Evolutionary conservation across 2,888 invertebrate species (phyloP).

Genomic region (Tolmerus cingulatus): DNA sequence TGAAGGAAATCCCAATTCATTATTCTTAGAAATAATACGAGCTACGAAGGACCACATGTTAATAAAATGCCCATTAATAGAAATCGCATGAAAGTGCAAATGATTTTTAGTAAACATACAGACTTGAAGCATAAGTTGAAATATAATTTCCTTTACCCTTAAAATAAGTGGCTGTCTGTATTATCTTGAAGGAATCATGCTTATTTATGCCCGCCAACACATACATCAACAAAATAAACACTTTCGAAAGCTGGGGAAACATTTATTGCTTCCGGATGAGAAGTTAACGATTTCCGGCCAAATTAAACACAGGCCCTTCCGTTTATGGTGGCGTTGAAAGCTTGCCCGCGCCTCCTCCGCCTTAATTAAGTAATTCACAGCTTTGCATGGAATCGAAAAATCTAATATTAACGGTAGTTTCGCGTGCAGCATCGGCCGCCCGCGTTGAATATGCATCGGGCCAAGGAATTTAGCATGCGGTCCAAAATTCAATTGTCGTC

Average conservation of each 20-base stretch:
- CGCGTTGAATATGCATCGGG: background rate
- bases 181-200: background rate
- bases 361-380: background rate
- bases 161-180: background rate
- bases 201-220: background rate
- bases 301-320: background rate
- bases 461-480: background rate
- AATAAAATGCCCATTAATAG: too few relatives aligned
- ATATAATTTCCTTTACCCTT: background rate
- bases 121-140: background rate
- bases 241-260: background rate
- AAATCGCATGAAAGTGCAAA: too few relatives aligned
- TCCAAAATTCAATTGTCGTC: background rate
- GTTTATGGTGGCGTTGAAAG: background rate
- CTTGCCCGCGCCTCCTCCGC: background rate
- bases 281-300: background rate
- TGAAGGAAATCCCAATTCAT: too few relatives aligned
- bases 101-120: too few relatives aligned
- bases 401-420: conserved; percentile 37
- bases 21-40: too few relatives aligned
- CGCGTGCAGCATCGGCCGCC: conserved; percentile 25
- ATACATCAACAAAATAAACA: background rate
- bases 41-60: too few relatives aligned
- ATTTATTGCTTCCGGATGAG: background rate
- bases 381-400: conserved; percentile 20